Percentiles rank a stretch among this genome's conserved stretches.
These are phyloP conservation scores for Diaprepes abbreviatus DNA, from an alignment of 2,888 invertebrate genomes.

Conservation along the genomic window DNA sequence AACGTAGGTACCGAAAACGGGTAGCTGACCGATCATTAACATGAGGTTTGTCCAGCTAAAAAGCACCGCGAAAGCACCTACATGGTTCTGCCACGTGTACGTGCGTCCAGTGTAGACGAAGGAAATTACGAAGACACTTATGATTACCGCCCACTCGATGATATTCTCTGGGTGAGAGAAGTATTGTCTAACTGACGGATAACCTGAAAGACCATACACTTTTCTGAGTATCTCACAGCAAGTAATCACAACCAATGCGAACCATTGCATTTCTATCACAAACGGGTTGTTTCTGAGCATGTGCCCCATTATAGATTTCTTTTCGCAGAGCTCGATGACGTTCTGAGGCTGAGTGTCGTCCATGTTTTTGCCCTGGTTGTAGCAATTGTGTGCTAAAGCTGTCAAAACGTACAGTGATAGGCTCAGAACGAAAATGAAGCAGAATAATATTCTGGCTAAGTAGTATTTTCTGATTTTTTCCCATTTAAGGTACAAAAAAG, in stretches of 20 bases:
- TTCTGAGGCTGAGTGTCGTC: constrained; percentile 76
- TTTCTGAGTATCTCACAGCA: constrained; percentile 85
- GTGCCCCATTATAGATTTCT: constrained; percentile 83
- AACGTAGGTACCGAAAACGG: constrained; percentile 90
- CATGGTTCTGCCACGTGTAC: constrained; percentile 88
- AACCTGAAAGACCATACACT: constrained; percentile 85
- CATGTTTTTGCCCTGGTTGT: constrained; percentile 84
- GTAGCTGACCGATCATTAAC: constrained; percentile 91
- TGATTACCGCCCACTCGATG: constrained; percentile 89
- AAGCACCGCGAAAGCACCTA: constrained; percentile 88
- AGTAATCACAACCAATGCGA: constrained; percentile 83
- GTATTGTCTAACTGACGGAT: constrained; percentile 85
- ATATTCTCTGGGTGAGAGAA: constrained; percentile 87
- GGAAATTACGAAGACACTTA: constrained; percentile 86
- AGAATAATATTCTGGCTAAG: constrained; percentile 82
- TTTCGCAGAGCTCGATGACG: constrained; percentile 82
- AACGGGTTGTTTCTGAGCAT: constrained; percentile 81
- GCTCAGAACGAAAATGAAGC: constrained; percentile 84
- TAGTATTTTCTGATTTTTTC: constrained; percentile 91
- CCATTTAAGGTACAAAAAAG: constrained; percentile 91
- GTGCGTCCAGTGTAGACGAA: constrained; percentile 83
- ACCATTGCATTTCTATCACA: constrained; percentile 88
- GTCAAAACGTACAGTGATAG: constrained; percentile 87
- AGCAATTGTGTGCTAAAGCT: constrained; percentile 87
- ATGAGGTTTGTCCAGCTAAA: constrained; percentile 91